phyloP scores from a whole-genome alignment of 2,113 vertebrate species.

The Madoqua kirkii region DNA sequence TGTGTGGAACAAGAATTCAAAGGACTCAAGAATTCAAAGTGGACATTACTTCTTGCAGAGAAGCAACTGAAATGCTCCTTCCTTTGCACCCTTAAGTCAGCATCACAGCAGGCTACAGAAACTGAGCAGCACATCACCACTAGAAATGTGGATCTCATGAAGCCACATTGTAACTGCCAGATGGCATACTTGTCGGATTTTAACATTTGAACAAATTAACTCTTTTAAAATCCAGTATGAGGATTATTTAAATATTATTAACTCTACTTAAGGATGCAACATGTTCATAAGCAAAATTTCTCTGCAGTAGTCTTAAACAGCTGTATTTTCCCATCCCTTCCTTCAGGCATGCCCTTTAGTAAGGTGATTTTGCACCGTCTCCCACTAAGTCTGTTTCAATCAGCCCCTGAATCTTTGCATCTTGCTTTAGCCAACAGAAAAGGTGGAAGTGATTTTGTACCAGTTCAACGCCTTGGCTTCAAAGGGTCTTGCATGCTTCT shows the following conservation, averaged over 20 bases:
- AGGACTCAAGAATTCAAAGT: not conserved
- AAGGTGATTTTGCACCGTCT: not conserved
- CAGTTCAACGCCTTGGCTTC: not conserved
- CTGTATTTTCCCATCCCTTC: not conserved
- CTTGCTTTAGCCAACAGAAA: not conserved
- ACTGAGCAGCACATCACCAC: not conserved
- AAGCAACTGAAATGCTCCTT: constrained; percentile 16
- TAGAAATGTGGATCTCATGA: not conserved
- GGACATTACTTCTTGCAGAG: not conserved
- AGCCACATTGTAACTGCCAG: not conserved
- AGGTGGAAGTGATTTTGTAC: not conserved
- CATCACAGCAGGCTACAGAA: not conserved
- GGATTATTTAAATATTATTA: not conserved
- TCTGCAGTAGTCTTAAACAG: not conserved
- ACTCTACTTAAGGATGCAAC: not conserved
- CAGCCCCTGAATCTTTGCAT: not conserved
- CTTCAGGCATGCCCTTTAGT: not conserved
- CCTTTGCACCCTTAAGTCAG: not conserved
- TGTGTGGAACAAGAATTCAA: constrained; percentile 28
- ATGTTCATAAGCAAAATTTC: not conserved
- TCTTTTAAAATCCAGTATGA: not conserved
- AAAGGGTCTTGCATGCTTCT: not conserved
- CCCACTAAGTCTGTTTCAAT: not conserved
- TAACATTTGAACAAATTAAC: constrained; percentile 34
- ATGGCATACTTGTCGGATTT: constrained; percentile 20